Evolutionary conservation across 2,797 vertebrate species (phyloP), one percentile per base, ranked within the genome.

Genomic region (Platalea minor): DNA sequence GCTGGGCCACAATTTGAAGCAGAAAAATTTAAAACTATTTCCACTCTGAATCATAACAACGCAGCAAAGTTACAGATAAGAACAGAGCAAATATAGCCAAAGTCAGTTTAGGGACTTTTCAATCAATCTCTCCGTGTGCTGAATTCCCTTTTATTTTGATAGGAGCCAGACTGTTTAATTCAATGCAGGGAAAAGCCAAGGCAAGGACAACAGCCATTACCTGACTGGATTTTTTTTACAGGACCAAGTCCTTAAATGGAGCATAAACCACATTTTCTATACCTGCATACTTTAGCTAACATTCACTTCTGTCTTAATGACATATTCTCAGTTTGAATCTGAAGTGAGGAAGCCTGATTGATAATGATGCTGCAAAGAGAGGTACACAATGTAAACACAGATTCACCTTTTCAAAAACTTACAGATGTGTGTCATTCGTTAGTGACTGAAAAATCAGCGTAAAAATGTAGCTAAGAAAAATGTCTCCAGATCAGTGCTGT

Each of bases 151-250:
- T 69, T 24, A 17, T 75, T 86, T 91, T 11, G 5, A 61, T 31
- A 68, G 24, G 29, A 94, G 35, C 13, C 39, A 85, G 84, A 63
- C 3, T 46, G 63, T 69, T 41, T 70, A 82, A 87, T 85, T 91
- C 61, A 72, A 33, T 39, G 25, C 82, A 96, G 91, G 85, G 45
- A 95, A 92, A 95, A 95, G 59, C 87, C 87, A 91, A 89, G 35
- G 50, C 57, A 95, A 86, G 54, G 75, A 78, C 65, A 94, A 59
- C 8, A 80, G 17, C 25, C 45, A 31, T 70, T 60, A 74, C 41
- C 35, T 56, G 37, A 48, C 35, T 17, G n/a, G 41, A 25, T 33
- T 24, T 37, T 35, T 73, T 59, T 76, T 25, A 17, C 91, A 89
- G 64, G 73, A 48, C 7, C 18, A 60, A 15, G 11, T 92, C 25